Evolutionary conservation across 2,797 vertebrate species (phyloP), one percentile per base, ranked within the genome.

Genomic region (Leptoclinus maculatus): DNA sequence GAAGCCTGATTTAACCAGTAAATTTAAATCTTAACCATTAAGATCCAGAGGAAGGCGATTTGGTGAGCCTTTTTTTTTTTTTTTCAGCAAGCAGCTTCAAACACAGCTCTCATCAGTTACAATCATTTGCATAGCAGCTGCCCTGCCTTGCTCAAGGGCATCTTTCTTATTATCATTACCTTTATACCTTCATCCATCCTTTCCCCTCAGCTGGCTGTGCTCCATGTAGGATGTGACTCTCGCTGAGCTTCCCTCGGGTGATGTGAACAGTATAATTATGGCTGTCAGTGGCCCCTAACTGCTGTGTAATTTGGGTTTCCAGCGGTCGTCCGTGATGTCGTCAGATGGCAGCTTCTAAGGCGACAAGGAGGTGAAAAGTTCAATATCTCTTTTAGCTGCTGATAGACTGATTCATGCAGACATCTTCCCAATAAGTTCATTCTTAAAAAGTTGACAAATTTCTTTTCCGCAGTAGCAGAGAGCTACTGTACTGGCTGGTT

Each of bases 241-340:
- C 14, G 41, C 85, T 84, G 63, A 90, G 82, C 85, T 79, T 87
- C 62, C 59, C 91, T 94, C 86, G 93, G 92, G 94, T 94, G 90
- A 93, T 91, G 79, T 69, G 75, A 86, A 91, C 77, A 41, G 86
- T 94, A 68, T 94, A 95, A 95, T 95, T 95, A 94, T 86, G 85
- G 88, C 89, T 91, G 88, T 92, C 94, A 93, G 91, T 93, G 89
- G 93, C 81, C 82, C 82, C 80, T 77, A 65, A 89, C 86, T 91
- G 91, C 91, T 73, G 83, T 96, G 86, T 94, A 94, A 95, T 95
- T 95, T 94, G 89, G 91, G 90, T 92, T 93, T 93, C 76, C 84
- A 93, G 88, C 53, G 77, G 83, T 91, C 66, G 69, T 87, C 78
- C 85, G 39, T 83, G 83, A 92, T 91, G 87, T 92, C 70, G 83